Conservation (phyloP, 92 coral and sea anemone species). For the Diadumene lineata region DNA sequence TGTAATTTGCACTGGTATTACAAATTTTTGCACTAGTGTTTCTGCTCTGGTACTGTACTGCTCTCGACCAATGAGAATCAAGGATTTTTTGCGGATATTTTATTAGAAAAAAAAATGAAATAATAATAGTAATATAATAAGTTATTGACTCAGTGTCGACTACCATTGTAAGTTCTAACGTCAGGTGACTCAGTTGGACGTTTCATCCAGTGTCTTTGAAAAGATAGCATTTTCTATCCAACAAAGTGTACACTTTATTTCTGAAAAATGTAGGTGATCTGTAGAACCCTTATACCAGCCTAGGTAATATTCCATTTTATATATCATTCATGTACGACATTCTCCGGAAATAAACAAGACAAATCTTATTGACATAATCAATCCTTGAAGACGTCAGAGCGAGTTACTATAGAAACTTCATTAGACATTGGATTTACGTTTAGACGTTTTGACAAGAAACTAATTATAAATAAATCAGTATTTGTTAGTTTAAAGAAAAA, state of each 20-base stretch:
- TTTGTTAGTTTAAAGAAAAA: background rate
- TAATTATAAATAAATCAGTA: background rate
- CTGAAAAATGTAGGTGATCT: background rate
- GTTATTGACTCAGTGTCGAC: too few relatives aligned
- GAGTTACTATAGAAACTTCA: background rate
- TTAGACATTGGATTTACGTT: background rate
- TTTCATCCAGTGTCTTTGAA: too few relatives aligned
- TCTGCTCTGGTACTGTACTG: too few relatives aligned
- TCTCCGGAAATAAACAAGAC: slow-evolving; percentile 12
- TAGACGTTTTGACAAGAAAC: background rate
- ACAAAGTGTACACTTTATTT: background rate
- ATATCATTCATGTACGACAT: slow-evolving; percentile 4
- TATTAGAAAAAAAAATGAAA: too few relatives aligned
- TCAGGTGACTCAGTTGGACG: too few relatives aligned
- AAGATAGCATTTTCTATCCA: too few relatives aligned
- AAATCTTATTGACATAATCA: background rate
- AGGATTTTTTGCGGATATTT: too few relatives aligned
- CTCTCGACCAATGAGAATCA: too few relatives aligned
- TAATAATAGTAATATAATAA: too few relatives aligned
- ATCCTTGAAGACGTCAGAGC: slow-evolving; percentile 10
- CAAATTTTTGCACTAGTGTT: too few relatives aligned
- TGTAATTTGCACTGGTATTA: too few relatives aligned
- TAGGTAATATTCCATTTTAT: background rate
- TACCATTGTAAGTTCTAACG: too few relatives aligned
- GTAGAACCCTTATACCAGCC: background rate